Base-by-base conservation (phyloP, 2,113 vertebrate genomes). In the Bos taurus region DNA sequence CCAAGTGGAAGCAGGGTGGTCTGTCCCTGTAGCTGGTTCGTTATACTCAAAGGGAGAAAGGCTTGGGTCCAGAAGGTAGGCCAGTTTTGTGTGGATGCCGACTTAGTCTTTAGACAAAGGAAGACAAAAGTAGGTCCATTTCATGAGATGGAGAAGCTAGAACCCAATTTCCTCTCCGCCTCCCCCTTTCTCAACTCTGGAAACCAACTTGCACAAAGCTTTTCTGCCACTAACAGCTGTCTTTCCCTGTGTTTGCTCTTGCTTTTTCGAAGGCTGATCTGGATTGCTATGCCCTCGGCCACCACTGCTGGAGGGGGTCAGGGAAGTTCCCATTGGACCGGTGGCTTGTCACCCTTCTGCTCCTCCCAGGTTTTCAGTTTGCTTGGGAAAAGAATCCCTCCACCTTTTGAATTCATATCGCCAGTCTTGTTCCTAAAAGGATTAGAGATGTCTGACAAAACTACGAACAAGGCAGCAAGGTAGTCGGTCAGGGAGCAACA, bases 281-380 rank as follows among this genome's bases (percentile, higher is more conserved):
- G 0, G 10, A 50, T 1, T 3, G 9, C 12, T 6, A 2, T 1
- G 16, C 19, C n/a, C 21, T 1, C 13, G 5, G 48, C 14, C 3
- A 57, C 40, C 3, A 0, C 23, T 23, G n/a, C 67, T 50, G 17
- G 11, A 54, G 13, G 1, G 17, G 4, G 7, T 40, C 43, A 11
- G 88, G 50, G 33, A 25, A 23, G 54, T 23, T 21, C 40, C 13
- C 3, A 2, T 0, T 8, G 33, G 43, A 40, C 15, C 0, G 0
- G 3, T 10, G 33, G 40, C 71, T 71, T 33, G 36, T 28, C 23
- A 9, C 6, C 2, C 48, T 60, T 43, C 50, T 71, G 82, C 30
- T 92, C 81, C 74, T 43, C 28, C 78, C 16, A 82, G 48, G 40
- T 46, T 62, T 87, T 83, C 16, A 14, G 30, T 74, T 88, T 88